Evolutionary conservation across 2,888 invertebrate species (phyloP).

Genomic region (Lochmaea crataegi): DNA sequence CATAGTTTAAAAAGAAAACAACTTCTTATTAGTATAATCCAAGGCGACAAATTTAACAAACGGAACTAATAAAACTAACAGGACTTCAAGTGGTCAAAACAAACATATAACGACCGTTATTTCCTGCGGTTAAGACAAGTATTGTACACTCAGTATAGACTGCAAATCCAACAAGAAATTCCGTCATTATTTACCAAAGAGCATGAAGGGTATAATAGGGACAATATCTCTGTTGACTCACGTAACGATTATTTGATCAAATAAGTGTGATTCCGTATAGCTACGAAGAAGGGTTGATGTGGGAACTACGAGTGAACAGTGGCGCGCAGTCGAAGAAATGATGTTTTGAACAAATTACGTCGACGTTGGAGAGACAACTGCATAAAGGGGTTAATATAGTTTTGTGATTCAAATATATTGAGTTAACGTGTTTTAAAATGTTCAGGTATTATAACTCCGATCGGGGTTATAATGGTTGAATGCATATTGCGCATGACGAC

Average conservation of each 20-base stretch:
- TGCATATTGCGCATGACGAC: no score
- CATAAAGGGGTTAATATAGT: no score
- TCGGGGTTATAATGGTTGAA: no score
- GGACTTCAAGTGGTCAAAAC: not conserved
- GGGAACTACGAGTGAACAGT: not conserved
- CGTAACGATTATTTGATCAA: conserved; percentile 56
- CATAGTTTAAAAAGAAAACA: no score
- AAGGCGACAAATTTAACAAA: no score
- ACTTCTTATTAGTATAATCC: no score
- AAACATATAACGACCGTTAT: not conserved
- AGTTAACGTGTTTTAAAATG: no score
- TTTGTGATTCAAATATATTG: no score
- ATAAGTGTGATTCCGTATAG: conserved; percentile 54
- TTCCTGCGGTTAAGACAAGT: not conserved
- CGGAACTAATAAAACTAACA: not conserved
- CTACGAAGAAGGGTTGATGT: conserved; percentile 48
- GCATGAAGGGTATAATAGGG: conserved; percentile 40
- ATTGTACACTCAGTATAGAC: not conserved
- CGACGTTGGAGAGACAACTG: no score
- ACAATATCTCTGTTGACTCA: conserved; percentile 55
- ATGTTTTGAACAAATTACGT: not conserved
- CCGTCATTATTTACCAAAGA: conserved; percentile 45
- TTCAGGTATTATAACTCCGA: no score
- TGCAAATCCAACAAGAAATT: conserved; percentile 20
- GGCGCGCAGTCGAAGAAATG: not conserved